Evolutionary conservation across 2,113 vertebrate genomes (phyloP).

Genomic region (Indicator maculatus): DNA sequence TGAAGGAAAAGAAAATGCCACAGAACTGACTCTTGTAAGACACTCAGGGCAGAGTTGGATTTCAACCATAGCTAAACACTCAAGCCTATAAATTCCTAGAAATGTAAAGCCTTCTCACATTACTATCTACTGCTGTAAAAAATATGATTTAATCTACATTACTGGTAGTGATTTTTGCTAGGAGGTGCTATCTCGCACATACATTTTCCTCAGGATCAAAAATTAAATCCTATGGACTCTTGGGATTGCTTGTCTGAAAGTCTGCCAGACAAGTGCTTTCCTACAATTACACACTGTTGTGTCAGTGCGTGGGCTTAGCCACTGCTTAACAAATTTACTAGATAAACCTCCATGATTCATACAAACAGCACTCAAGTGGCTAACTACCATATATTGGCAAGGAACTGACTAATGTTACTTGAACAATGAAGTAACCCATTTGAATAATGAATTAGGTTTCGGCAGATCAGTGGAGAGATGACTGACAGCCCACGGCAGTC

Average conservation of each 20-base stretch:
- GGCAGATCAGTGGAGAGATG: background rate
- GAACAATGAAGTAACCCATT: conserved; percentile 10
- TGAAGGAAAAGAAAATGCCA: background rate
- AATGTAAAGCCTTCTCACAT: background rate
- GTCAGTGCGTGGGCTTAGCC: conserved; percentile 37
- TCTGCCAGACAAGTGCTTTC: conserved; percentile 37
- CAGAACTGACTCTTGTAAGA: background rate
- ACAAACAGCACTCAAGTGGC: conserved; percentile 40
- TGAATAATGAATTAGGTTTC: conserved; percentile 4
- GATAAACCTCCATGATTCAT: conserved; percentile 51
- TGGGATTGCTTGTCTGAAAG: conserved; percentile 44
- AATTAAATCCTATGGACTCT: conserved; percentile 50
- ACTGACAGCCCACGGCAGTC: background rate
- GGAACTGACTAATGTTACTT: background rate
- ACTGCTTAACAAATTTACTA: conserved; percentile 32
- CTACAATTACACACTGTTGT: conserved; percentile 26
- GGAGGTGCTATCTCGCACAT: conserved; percentile 17
- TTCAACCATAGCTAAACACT: background rate
- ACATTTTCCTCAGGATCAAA: conserved; percentile 31
- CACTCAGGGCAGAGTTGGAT: background rate
- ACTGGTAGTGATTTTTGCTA: background rate
- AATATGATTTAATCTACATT: background rate
- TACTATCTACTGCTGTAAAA: background rate
- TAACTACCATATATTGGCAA: conserved; percentile 6
- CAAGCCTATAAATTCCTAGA: background rate